These are phyloP conservation scores for Popillia japonica DNA, from an alignment of 1,140 invertebrate species.

Conservation along the genomic window DNA sequence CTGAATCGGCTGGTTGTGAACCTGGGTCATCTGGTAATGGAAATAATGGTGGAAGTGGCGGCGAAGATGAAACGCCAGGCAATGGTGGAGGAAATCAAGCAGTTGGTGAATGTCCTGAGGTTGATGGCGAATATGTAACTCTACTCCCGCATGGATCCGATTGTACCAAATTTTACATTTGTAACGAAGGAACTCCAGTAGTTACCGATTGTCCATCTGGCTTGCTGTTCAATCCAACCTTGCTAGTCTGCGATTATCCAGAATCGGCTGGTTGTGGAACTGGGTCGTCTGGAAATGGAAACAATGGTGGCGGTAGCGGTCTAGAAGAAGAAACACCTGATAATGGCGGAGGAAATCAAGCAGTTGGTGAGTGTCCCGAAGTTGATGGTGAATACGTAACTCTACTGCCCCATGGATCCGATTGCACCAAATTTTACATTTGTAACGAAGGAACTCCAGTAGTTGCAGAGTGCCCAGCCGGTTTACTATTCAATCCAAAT, in stretches of 20 bases:
- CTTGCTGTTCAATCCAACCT: constrained; percentile 63
- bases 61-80: not conserved
- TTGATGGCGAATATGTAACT: not conserved
- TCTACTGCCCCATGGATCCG: constrained; percentile 61
- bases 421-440: constrained; percentile 66
- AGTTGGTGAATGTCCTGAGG: constrained; percentile 1
- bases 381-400: constrained; percentile 7
- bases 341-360: not conserved
- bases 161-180: constrained; percentile 67
- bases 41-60: not conserved
- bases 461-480: constrained; percentile 60
- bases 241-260: constrained; percentile 44
- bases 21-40: not conserved
- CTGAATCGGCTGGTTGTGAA: not conserved
- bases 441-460: constrained; percentile 63
- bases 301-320: not conserved
- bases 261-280: not conserved
- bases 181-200: constrained; percentile 61
- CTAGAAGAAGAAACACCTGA: not conserved
- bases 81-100: not conserved
- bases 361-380: constrained; percentile 4
- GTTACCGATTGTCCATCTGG: constrained; percentile 60
- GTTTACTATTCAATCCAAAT: constrained; percentile 63
- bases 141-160: constrained; percentile 62
- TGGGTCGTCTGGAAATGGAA: not conserved